Percentiles rank a stretch among this genome's conserved stretches.
These are phyloP conservation scores for Dendrocincla fuliginosa DNA, from an alignment of 2,797 vertebrate genomes.

Conservation along the genomic window DNA sequence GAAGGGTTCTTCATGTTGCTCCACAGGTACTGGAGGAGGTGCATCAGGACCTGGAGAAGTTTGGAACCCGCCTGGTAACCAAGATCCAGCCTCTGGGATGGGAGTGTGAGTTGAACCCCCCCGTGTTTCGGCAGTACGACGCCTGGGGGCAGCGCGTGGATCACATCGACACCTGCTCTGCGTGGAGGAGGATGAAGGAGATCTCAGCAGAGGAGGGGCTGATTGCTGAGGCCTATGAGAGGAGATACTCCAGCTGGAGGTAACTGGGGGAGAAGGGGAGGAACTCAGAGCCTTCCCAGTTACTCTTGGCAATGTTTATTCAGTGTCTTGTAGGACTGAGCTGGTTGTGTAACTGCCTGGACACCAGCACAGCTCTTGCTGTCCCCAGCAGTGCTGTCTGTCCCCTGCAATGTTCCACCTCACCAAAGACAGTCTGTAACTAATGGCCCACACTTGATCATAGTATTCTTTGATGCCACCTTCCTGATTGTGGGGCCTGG, in stretches of 20 bases:
- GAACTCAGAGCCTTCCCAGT: neutral
- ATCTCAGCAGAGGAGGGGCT: constrained; percentile 82
- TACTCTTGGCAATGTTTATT: neutral
- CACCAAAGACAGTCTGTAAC: constrained; percentile 15
- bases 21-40: constrained; percentile 59
- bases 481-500: neutral
- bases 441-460: constrained; percentile 50
- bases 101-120: constrained; percentile 80
- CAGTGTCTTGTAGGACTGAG: neutral
- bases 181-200: constrained; percentile 84
- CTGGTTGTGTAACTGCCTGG: neutral
- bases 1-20: neutral
- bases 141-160: constrained; percentile 81
- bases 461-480: neutral
- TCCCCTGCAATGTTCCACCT: neutral
- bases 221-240: constrained; percentile 82
- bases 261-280: neutral
- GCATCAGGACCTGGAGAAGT: constrained; percentile 75
- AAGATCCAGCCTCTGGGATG: constrained; percentile 77
- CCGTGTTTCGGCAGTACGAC: constrained; percentile 76
- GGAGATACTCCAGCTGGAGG: constrained; percentile 82
- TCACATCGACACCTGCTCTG: constrained; percentile 77
- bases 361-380: neutral
- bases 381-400: constrained; percentile 1
- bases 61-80: constrained; percentile 76